A percentile compares a stretch with the other conserved stretches of the same genome.
Conservation (phyloP, 2,113 vertebrate genomes). For the Perca fluviatilis region DNA sequence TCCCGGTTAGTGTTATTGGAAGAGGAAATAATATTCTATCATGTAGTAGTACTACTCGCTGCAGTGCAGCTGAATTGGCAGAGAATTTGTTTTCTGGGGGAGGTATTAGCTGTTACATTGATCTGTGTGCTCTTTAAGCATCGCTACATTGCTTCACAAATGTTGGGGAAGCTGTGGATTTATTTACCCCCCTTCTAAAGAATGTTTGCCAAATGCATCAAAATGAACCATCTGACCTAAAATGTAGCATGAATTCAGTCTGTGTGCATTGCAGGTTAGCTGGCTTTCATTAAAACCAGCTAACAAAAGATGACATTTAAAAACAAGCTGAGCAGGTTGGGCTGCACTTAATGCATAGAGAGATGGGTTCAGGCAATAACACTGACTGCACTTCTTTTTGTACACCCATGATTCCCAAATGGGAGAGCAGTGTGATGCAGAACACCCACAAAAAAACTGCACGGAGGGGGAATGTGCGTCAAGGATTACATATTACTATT, state of each 20-base stretch:
- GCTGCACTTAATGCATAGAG: slow-evolving; percentile 84
- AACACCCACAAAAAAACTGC: slow-evolving; percentile 5
- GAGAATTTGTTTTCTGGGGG: slow-evolving; percentile 65
- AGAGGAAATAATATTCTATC: slow-evolving; percentile 73
- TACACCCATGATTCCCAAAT: slow-evolving; percentile 45
- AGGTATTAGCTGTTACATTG: slow-evolving; percentile 78
- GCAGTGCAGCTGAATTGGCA: slow-evolving; percentile 84
- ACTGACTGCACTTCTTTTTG: slow-evolving; percentile 69
- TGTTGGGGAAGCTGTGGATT: slow-evolving; percentile 27
- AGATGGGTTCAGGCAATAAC: slow-evolving; percentile 67
- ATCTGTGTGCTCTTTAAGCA: slow-evolving; percentile 79
- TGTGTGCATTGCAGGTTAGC: slow-evolving; percentile 57
- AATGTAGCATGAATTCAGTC: slow-evolving; percentile 78
- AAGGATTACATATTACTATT: slow-evolving; percentile 42
- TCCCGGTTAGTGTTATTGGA: slow-evolving; percentile 50
- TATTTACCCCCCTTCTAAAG: slow-evolving; percentile 2
- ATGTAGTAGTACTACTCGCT: slow-evolving; percentile 81
- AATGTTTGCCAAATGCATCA: slow-evolving; percentile 57
- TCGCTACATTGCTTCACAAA: slow-evolving; percentile 70
- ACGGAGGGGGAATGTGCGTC: slow-evolving; percentile 16
- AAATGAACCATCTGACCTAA: slow-evolving; percentile 61
- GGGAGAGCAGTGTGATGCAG: slow-evolving; percentile 23
- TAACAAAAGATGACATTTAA: slow-evolving; percentile 71
- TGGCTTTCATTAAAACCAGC: slow-evolving; percentile 45
- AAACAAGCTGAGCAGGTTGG: slow-evolving; percentile 78